phyloP scores from a whole-genome alignment of 2,113 vertebrate genomes.

The Corapipo altera region DNA sequence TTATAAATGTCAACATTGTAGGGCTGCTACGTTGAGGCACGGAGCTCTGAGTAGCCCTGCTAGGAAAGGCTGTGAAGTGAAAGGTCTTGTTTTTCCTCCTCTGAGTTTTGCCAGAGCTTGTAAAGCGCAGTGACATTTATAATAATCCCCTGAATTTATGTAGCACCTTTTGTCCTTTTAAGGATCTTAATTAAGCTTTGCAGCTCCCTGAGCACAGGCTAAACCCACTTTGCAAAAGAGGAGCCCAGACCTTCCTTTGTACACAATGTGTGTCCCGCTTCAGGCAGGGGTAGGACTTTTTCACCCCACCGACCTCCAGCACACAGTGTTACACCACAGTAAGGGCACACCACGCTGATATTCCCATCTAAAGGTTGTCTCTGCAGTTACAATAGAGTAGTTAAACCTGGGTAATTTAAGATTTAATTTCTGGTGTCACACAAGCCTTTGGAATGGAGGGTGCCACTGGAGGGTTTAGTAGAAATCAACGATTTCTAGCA shows the following conservation, averaged over 20 bases:
- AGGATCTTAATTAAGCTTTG: conserved; percentile 63
- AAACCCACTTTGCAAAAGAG: background rate
- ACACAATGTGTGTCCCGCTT: background rate
- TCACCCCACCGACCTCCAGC: fast-evolving
- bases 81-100: conserved; percentile 58
- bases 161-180: conserved; percentile 60
- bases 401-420: background rate
- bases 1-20: conserved; percentile 63
- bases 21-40: background rate
- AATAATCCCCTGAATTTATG: conserved; percentile 58
- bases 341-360: fast-evolving
- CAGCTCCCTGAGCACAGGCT: conserved; percentile 3
- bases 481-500: background rate
- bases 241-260: background rate
- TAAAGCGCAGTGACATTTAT: conserved; percentile 62
- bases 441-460: background rate
- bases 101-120: conserved; percentile 56
- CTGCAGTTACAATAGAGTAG: background rate
- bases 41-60: conserved; percentile 10
- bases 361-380: background rate
- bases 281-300: background rate
- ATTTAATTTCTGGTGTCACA: background rate
- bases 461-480: background rate
- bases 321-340: fast-evolving
- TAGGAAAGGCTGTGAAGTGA: conserved; percentile 28